These are phyloP conservation scores for Noctilio leporinus DNA, from an alignment of 2,113 vertebrate species.

Conservation along the genomic window DNA sequence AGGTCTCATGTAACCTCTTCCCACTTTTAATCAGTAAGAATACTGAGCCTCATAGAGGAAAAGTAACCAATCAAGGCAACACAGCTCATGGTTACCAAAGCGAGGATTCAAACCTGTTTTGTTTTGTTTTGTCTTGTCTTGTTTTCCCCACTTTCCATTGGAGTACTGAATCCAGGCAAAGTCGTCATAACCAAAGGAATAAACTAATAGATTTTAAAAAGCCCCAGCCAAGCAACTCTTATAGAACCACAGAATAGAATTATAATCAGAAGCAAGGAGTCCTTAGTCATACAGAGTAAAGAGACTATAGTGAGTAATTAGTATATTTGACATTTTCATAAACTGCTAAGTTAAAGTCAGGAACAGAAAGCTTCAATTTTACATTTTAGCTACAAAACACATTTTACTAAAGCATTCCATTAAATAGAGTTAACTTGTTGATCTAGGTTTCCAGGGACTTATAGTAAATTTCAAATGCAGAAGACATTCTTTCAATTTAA, in stretches of 20 bases:
- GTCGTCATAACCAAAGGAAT: neutral
- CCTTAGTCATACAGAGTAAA: neutral
- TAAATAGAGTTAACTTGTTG: neutral
- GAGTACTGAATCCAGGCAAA: neutral
- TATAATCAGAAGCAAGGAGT: neutral
- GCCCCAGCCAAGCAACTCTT: neutral
- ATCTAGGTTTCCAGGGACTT: neutral
- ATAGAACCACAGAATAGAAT: neutral
- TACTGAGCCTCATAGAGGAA: neutral
- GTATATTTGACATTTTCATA: neutral
- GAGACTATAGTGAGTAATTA: neutral
- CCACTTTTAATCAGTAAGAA: neutral
- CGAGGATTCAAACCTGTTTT: neutral
- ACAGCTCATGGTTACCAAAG: neutral
- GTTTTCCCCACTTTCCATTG: neutral
- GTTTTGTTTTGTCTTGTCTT: neutral
- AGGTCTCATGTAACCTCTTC: neutral
- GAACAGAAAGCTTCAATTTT: neutral
- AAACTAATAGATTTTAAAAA: neutral
- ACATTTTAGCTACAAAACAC: neutral
- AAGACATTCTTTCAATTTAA: constrained; percentile 23
- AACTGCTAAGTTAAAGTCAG: neutral
- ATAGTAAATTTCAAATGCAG: neutral
- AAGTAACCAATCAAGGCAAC: neutral
- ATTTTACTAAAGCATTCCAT: neutral